Base-by-base conservation (phyloP, 2,113 vertebrate genomes). In the Numenius arquata region DNA sequence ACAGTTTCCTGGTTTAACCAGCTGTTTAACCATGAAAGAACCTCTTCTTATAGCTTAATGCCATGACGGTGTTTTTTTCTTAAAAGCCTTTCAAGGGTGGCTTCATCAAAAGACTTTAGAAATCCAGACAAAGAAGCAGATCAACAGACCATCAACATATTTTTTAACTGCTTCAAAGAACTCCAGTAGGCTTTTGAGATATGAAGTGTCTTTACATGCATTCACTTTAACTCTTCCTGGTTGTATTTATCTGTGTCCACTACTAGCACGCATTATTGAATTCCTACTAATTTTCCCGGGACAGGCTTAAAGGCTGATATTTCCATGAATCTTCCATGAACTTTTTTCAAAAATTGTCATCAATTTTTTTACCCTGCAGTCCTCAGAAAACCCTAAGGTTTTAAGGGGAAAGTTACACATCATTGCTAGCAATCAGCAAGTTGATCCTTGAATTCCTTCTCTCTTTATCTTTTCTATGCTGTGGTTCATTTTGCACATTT, bases 91-190 rank as follows among this genome's bases (percentile, higher is more conserved):
- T 90, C 68, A 43, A 73, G 14, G 40, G 34, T 73, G 14, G 4
- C 13, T 85, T 93, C 30, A 72, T 77, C 45, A 83, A 88, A 96
- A 76, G 27, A 27, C 34, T 87, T 73, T 8, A 53, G 43, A 88
- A 90, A 58, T 62, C 18, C 36, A 88, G 34, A 17, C n/a, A 90
- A 93, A 41, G 36, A 59, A 88, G 48, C 8, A 61, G 45, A 65
- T 84, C 43, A 41, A 74, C 14, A 63, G 34, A 43, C 75, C 5
- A 8, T 66, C 7, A 53, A 6, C 0, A 1, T 74, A 40, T 3
- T 75, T 90, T 76, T 50, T 86, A 19, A 23, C 29, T 55, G 26
- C 59, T 81, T 80, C 30, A 55, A 32, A 87, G 55, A 84, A 50
- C 12, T 74, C 26, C 5, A 81, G 2, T 27, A 52, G 6, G 23